Base-by-base conservation (phyloP, 37 sponge, comb jelly and placozoan genomes). In the Aplysina aerophoba region DNA sequence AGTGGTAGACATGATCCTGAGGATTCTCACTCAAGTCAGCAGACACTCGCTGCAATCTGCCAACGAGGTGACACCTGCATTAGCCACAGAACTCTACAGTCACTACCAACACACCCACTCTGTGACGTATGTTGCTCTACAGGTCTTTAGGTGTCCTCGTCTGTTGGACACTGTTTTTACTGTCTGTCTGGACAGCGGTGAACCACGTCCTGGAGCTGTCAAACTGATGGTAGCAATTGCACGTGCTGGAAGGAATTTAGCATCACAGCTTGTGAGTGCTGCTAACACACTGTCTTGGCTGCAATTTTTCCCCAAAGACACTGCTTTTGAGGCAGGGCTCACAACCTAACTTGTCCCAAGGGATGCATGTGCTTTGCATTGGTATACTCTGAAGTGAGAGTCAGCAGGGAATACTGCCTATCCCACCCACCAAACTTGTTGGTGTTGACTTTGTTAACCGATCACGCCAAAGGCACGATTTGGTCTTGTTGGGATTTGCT, bases 41-140 rank as follows among this genome's bases (percentile, higher is more conserved):
- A 83, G 95, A 36, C 95, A 96, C 79, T 94, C 97, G 1, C 33
- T 87, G 4, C 75, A 87, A 40, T 88, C 90, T 27, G 95, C 97
- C n/a, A 72, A 59, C 74, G 67, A 91, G 80, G 95, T 94, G 36
- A 11, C 77, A 19, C 77, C 44, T 37, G 14, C 39, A 25, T 4
- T 62, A 62, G 11, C 28, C n/a, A n/a, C n/a, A n/a, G n/a, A n/a
- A n/a, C n/a, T n/a, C n/a, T n/a, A n/a, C n/a, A n/a, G n/a, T 27
- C 64, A 62, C 64, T 62, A 14, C 11, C 4, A 4, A 62, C 64
- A 27, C 2, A 2, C 28, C 27, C 64, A 13, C 64, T 13, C 24
- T 27, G 64, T 27, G 4, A 62, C 11, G 15, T 57, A 20, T 75
- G 41, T 60, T 31, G 2, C 20, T 17, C 62, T 65, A 0, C 73